Evolutionary conservation across 2,888 invertebrate genomes (phyloP), one percentile per base, ranked within the genome.

Genomic region (Acleris sparsana): DNA sequence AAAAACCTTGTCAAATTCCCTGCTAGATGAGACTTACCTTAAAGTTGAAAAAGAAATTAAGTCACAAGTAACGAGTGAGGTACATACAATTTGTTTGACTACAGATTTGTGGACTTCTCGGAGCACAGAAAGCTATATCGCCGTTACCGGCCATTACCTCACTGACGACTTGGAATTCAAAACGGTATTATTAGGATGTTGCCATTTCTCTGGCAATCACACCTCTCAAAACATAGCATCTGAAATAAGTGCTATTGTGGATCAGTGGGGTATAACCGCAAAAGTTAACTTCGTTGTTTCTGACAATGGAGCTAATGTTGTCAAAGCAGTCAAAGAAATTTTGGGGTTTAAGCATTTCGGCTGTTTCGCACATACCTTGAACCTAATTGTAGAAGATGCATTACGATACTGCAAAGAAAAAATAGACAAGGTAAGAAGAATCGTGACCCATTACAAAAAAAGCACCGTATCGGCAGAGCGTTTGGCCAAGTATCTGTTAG

Each of bases 1-100:
- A 18, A 76, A 74, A 59, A 73, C 71, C 0, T 43, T 75, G 7
- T 72, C 74, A 5, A 67, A 71, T 58, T 55, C 62, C 6, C 33
- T 69, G 17, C 48, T 73, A 25, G 67, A 63, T 18, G 29, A 20
- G n/a, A 7, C 9, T 17, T 43, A 43, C 20, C 17, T 18, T 18
- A 17, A 49, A 49, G 18, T 18, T 16, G 18, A 44, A 7, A 16
- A 18, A 7, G 43, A 56, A 13, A 13, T 51, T 9, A 20, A 18
- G 22, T 18, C 48, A 9, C 20, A 18, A 51, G 13, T 51, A 51
- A 13, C 22, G 20, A 4, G 6, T 7, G 22, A 22, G 13, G 20
- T 20, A 13, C 13, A 51, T 7, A 13, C 51, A 4, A 22, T 51
- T 9, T 51, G 51, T 13, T 17, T 51, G 9, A 51, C 51, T 17